Conservation (phyloP, 2,797 vertebrate genomes). For the Corythornis leucogaster region DNA sequence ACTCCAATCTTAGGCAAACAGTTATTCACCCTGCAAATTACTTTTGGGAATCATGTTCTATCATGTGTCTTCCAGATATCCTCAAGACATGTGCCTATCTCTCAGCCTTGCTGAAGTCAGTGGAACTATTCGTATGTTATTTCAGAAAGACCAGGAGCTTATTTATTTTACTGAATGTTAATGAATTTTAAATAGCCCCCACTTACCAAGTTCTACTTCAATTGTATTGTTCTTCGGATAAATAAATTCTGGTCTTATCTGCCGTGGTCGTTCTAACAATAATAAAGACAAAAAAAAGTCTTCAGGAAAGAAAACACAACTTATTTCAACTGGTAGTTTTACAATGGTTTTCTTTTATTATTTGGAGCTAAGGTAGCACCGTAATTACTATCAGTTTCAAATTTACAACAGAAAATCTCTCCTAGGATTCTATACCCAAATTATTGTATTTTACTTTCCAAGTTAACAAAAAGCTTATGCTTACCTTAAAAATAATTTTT, state of each 20-base stretch:
- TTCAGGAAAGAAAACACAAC: neutral
- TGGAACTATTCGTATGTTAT: neutral
- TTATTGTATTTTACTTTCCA: neutral
- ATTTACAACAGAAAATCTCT: neutral
- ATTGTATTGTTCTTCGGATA: constrained; percentile 80
- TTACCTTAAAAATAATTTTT: neutral
- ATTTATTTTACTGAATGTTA: neutral
- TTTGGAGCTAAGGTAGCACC: neutral
- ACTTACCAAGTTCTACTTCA: constrained; percentile 82
- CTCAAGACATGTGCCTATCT: neutral
- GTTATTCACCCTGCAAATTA: neutral
- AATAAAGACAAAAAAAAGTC: constrained; percentile 18
- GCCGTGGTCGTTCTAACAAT: constrained; percentile 30
- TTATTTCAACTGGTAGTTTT: neutral
- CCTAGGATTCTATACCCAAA: neutral
- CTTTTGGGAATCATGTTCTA: neutral
- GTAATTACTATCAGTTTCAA: neutral
- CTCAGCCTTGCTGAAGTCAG: neutral
- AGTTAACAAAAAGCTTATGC: neutral
- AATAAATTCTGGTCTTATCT: constrained; percentile 71
- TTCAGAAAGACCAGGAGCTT: neutral
- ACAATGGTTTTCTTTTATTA: neutral
- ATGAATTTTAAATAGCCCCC: neutral
- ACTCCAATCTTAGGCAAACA: neutral
- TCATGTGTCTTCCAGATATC: neutral